A percentile compares a stretch with the other conserved stretches of the same genome.
phyloP scores from a whole-genome alignment of 2,888 invertebrate species.

The Andrena praecox region DNA sequence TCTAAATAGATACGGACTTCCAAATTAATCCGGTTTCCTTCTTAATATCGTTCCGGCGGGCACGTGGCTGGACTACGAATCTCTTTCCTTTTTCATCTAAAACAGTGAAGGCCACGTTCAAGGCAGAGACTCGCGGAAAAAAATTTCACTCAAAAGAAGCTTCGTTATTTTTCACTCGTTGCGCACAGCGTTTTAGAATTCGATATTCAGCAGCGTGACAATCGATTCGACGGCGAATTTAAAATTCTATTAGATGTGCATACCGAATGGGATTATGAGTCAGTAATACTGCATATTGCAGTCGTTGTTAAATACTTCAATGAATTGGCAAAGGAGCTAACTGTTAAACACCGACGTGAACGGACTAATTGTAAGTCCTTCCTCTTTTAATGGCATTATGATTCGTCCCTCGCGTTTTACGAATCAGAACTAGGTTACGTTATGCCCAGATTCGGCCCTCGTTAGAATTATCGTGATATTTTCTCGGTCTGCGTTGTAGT shows the following conservation, averaged over 20 bases:
- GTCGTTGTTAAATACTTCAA: neutral
- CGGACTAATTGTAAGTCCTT: too few relatives aligned
- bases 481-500: neutral
- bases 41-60: neutral
- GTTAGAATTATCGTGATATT: slow-evolving; percentile 3
- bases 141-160: slow-evolving; percentile 3
- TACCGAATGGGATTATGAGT: neutral
- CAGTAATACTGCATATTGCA: neutral
- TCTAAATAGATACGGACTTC: neutral
- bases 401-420: neutral
- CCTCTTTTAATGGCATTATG: too few relatives aligned
- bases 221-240: neutral
- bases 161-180: slow-evolving; percentile 6
- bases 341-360: neutral
- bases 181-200: neutral
- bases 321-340: neutral
- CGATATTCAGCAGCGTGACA: neutral
- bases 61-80: slow-evolving; percentile 34
- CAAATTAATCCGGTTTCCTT: slow-evolving; percentile 7
- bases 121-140: slow-evolving; percentile 33
- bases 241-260: slow-evolving; percentile 11
- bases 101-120: slow-evolving; percentile 27
- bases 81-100: slow-evolving; percentile 23
- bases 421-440: too few relatives aligned
- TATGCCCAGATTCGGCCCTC: too few relatives aligned